Conservation (phyloP, 1,140 invertebrate species). For the Drosophila repleta region DNA sequence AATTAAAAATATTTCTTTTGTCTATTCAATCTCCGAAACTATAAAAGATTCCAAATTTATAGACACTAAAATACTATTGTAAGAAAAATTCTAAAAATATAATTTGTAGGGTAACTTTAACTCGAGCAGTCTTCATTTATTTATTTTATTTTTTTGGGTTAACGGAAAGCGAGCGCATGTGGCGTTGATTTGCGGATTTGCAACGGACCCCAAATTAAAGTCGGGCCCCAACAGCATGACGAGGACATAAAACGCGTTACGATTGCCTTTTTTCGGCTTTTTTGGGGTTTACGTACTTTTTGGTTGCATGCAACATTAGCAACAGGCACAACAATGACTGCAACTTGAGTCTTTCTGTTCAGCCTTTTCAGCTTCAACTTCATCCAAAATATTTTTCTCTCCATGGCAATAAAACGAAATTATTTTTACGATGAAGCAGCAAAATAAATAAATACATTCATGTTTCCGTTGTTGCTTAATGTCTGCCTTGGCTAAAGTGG, state of each 20-base stretch:
- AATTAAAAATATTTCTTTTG: neutral
- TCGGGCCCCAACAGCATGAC: slow-evolving; percentile 50
- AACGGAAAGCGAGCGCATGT: slow-evolving; percentile 40
- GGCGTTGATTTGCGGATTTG: slow-evolving; percentile 69
- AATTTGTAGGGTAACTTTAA: neutral
- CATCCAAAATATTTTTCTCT: slow-evolving; percentile 24
- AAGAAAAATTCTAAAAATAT: too few species aligned
- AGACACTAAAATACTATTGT: too few species aligned
- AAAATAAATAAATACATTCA: slow-evolving; percentile 78
- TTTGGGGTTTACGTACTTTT: slow-evolving; percentile 21
- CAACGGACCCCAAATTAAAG: slow-evolving; percentile 46
- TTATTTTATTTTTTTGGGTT: slow-evolving; percentile 16
- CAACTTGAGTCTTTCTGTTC: slow-evolving; percentile 2
- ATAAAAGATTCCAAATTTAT: neutral
- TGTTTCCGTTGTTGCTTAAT: slow-evolving; percentile 50
- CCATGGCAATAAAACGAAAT: slow-evolving; percentile 76
- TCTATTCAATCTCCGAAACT: neutral
- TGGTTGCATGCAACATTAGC: slow-evolving; percentile 53
- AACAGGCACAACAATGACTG: slow-evolving; percentile 41
- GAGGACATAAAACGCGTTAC: slow-evolving; percentile 72
- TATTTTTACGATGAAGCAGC: slow-evolving; percentile 76
- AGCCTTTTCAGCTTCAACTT: neutral
- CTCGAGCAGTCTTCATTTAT: neutral
- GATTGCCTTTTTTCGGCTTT: slow-evolving; percentile 33
- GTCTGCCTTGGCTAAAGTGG: slow-evolving; percentile 42